Percentiles rank a stretch among this genome's conserved stretches.
Evolutionary conservation across 2,113 vertebrate species (phyloP).

Genomic region (Grammomys surdaster): DNA sequence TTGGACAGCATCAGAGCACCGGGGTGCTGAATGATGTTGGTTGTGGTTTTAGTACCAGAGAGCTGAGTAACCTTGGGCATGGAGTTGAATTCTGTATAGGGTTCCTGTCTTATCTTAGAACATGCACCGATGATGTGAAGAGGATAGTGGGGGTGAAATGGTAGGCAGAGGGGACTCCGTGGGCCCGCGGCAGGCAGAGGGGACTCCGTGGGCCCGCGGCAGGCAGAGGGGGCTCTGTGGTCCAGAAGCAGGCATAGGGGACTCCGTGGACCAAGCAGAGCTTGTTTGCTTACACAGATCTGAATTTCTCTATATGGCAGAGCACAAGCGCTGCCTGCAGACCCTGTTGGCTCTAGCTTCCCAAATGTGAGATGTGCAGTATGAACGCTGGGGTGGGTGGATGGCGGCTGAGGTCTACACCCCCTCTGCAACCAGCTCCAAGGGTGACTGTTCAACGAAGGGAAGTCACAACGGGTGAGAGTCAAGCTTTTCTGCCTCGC

Average conservation of each 20-base stretch:
- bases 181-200: background rate
- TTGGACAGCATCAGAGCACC: rapidly evolving
- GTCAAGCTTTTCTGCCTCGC: background rate
- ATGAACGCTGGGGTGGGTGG: background rate
- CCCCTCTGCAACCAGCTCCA: background rate
- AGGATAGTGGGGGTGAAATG: too few relatives aligned
- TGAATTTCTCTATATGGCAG: background rate
- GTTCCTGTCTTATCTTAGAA: background rate
- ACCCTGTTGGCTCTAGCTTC: background rate
- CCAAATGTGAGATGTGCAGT: background rate
- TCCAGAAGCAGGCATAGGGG: background rate
- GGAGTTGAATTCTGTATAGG: background rate
- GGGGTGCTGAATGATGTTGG: background rate
- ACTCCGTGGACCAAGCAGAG: background rate
- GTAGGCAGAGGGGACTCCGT: background rate
- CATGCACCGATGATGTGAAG: background rate
- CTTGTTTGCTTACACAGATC: background rate
- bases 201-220: too few relatives aligned
- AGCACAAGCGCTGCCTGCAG: background rate
- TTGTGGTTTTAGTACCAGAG: background rate
- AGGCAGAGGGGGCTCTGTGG: too few relatives aligned
- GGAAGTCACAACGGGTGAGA: background rate
- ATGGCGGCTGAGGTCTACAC: background rate
- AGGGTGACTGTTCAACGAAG: background rate
- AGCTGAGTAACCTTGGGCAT: rapidly evolving